These are phyloP conservation scores for fruit fly (Drosophila melanogaster) DNA, from an alignment of 1,140 invertebrate species.

Conservation along the genomic window Release_6_plus_ISO1_MT NT_037436.4:1230501-1231000, in stretches of 20 bases:
- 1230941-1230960: slow-evolving; percentile 94
- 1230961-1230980: slow-evolving; percentile 93
- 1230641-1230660: slow-evolving; percentile 91
- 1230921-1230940: slow-evolving; percentile 90
- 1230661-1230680: slow-evolving; percentile 86
- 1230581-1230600: slow-evolving; percentile 93
- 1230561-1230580: slow-evolving; percentile 92
- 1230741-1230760: slow-evolving; percentile 94
- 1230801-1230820: slow-evolving; percentile 89
- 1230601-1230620: slow-evolving; percentile 82
- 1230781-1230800: slow-evolving; percentile 94
- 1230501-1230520: slow-evolving; percentile 90
- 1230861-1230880: not conserved
- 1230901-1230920: slow-evolving; percentile 93
- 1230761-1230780: slow-evolving; percentile 95
- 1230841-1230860: slow-evolving; percentile 62
- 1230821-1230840: slow-evolving; percentile 92
- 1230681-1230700: slow-evolving; percentile 75
- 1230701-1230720: slow-evolving; percentile 88
- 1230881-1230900: not conserved
- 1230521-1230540: slow-evolving; percentile 90
- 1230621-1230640: slow-evolving; percentile 85
- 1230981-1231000: slow-evolving; percentile 89
- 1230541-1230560: slow-evolving; percentile 90
- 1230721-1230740: slow-evolving; percentile 95